Base-by-base conservation (phyloP, 1,140 invertebrate genomes). In the Aphelinus certus region DNA sequence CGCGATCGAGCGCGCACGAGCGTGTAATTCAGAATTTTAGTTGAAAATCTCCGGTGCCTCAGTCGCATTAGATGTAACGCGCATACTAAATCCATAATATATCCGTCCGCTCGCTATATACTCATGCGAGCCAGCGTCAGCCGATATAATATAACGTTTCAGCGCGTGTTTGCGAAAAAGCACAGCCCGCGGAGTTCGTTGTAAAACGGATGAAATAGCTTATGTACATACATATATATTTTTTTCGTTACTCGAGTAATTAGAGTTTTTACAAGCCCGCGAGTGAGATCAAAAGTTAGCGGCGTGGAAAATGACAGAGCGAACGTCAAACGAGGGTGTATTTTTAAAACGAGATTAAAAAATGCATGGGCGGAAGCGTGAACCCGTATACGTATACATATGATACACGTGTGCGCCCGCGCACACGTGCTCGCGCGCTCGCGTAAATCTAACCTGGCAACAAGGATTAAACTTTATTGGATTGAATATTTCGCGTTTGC, bases 391-490 rank as follows among this genome's bases (percentile, higher is more conserved):
- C 48, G 49, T 46, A 63, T n/a, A 63, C 45, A 63, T 47, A 46
- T 6, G 61, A 10, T 48, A n/a, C 45, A 43, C 48, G 10, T 3
- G 62, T n/a, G 26, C 26, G 26, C 26, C 26, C 26, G 51, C 9
- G 51, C 9, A 53, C 9, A 53, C 51, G 51, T 53, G 51, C 51
- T 9, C 9, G 63, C 63, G 51, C 43, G 3, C 5, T 26, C 7
- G 53, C 63, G 72, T 74, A 68, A 74, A 68, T 68, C 64, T 74
- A 68, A 68, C 57, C 62, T 65, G 53, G 67, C 77, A 77, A 71
- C 73, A 69, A 63, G 74, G 75, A 80, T 79, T 80, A 79, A 73
- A 70, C 71, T 72, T 79, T 73, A 79, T 79, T 77, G 76, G 76
- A 80, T 80, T 79, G 75, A 76, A 79, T 79, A 78, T 72, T 78